Conservation (phyloP, 2,113 vertebrate species). For the Melanocharis versteri region DNA sequence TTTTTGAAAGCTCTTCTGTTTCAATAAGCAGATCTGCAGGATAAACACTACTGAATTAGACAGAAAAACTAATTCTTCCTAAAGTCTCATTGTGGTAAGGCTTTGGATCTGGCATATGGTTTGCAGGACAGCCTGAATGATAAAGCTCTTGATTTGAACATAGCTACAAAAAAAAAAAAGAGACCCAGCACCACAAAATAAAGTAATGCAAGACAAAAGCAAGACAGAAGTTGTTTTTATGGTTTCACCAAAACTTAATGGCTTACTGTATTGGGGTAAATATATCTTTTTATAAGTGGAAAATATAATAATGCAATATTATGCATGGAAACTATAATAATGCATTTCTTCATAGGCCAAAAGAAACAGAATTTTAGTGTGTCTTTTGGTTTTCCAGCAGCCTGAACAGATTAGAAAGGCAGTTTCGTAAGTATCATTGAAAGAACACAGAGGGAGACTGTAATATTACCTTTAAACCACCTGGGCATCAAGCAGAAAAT, state of each 20-base stretch:
- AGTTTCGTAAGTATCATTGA: neutral
- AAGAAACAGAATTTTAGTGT: neutral
- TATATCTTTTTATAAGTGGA: neutral
- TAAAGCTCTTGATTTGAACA: neutral
- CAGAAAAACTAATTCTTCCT: neutral
- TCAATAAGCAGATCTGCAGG: neutral
- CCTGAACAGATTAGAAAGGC: neutral
- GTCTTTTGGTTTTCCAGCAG: neutral
- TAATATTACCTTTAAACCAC: neutral
- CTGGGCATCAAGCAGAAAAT: neutral
- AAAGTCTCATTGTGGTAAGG: neutral
- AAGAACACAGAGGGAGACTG: neutral
- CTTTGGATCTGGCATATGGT: neutral
- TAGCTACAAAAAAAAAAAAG: neutral
- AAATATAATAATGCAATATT: neutral
- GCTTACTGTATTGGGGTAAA: neutral
- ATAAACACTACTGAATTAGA: neutral
- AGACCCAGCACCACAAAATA: neutral
- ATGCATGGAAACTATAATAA: neutral
- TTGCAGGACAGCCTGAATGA: neutral
- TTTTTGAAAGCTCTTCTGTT: neutral
- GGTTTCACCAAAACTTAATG: neutral
- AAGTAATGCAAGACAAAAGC: neutral
- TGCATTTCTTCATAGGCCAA: neutral
- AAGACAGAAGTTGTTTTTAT: constrained; percentile 8